These are phyloP conservation scores for Nymphalis c-album DNA, from an alignment of 2,888 invertebrate species.

Conservation along the genomic window DNA sequence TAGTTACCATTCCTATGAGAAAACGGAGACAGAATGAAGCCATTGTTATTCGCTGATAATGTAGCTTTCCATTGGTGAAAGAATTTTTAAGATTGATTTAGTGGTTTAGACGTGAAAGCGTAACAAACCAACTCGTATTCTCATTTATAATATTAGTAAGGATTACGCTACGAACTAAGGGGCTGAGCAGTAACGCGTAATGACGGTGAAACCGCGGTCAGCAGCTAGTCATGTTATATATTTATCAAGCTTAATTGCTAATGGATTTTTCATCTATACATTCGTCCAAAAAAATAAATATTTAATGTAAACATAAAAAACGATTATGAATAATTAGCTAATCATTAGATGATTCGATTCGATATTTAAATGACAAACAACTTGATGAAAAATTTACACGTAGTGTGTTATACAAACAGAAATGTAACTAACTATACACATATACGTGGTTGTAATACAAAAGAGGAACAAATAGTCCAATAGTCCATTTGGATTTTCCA, in stretches of 20 bases:
- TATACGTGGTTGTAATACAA: conserved; percentile 38
- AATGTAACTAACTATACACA: conserved; percentile 10
- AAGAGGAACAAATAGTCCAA: conserved; percentile 38
- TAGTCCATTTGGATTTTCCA: conserved; percentile 66
- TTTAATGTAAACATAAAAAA: conserved; percentile 9
- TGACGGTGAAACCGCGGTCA: too few species aligned
- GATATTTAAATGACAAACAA: background rate
- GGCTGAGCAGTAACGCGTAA: too few species aligned
- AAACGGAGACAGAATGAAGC: too few species aligned
- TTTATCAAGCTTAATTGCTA: conserved; percentile 4
- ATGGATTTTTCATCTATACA: conserved; percentile 17
- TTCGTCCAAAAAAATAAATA: conserved; percentile 2
- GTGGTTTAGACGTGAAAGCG: too few species aligned
- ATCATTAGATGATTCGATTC: conserved; percentile 11
- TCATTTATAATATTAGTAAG: too few species aligned
- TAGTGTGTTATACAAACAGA: conserved; percentile 12
- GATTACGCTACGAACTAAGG: too few species aligned
- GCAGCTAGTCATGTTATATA: background rate
- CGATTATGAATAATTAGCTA: conserved; percentile 1
- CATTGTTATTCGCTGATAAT: too few species aligned
- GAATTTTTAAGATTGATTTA: too few species aligned
- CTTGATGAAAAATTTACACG: background rate
- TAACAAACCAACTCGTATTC: too few species aligned
- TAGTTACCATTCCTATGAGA: too few species aligned
- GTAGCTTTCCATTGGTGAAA: too few species aligned